Conservation (phyloP, 2,797 vertebrate species). For the Mallotus villosus region DNA sequence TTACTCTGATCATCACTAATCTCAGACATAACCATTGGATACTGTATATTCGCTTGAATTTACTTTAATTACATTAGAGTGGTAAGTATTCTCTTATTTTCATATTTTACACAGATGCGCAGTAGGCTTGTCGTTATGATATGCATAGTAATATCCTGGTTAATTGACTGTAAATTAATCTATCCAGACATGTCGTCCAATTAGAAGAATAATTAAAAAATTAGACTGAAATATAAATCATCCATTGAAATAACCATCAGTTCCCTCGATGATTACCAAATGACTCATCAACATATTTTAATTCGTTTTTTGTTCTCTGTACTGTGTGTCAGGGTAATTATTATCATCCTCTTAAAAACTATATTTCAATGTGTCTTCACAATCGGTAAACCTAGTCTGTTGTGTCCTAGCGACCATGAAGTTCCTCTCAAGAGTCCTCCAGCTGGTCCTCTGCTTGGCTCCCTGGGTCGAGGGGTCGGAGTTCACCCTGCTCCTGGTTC, state of each 20-base stretch:
- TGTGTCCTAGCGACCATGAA: constrained; percentile 14
- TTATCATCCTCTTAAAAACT: neutral
- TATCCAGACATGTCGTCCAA: neutral
- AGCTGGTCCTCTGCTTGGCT: constrained; percentile 18
- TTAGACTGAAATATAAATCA: neutral
- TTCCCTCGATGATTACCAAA: neutral
- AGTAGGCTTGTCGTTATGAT: neutral
- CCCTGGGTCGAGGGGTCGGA: constrained; percentile 9
- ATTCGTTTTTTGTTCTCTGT: neutral
- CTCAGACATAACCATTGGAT: too few species aligned
- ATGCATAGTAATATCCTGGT: neutral
- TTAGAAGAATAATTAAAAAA: neutral
- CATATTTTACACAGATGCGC: neutral
- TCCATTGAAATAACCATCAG: neutral
- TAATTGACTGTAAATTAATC: neutral
- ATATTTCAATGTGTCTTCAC: neutral
- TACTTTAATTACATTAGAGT: too few species aligned
- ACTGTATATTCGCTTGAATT: too few species aligned
- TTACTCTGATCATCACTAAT: too few species aligned
- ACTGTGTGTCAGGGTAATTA: neutral
- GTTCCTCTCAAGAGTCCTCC: neutral
- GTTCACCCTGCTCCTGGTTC: constrained; percentile 51
- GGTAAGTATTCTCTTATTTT: too few species aligned
- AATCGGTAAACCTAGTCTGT: neutral
- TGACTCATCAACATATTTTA: neutral